Evolutionary conservation across 2,113 vertebrate genomes (phyloP).

Genomic region (Rhinoderma darwinii): DNA sequence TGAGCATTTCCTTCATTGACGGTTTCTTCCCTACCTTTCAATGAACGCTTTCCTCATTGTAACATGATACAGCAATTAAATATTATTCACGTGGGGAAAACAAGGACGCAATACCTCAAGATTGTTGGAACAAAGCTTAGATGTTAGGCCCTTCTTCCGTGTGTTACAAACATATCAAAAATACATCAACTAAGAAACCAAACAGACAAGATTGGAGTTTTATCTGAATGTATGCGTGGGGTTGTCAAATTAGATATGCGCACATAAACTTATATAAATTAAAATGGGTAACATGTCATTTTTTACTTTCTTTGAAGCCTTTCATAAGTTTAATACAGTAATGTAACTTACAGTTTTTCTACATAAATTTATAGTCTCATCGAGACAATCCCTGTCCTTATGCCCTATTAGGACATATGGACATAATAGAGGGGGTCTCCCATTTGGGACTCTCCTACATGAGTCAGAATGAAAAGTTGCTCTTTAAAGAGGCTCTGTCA

Average conservation of each 20-base stretch:
- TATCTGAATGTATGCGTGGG: neutral
- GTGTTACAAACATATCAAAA: conserved; percentile 15
- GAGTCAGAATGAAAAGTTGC: too few species aligned
- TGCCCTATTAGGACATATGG: too few species aligned
- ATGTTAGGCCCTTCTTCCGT: neutral
- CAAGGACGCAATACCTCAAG: conserved; percentile 35
- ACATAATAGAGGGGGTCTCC: too few species aligned
- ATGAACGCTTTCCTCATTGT: conserved; percentile 35
- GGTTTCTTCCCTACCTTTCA: conserved; percentile 59
- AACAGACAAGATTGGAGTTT: neutral
- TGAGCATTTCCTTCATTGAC: conserved; percentile 62
- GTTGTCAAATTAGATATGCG: neutral
- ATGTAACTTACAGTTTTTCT: too few species aligned
- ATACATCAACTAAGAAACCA: conserved; percentile 20
- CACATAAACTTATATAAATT: neutral
- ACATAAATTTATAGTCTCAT: too few species aligned
- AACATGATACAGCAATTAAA: conserved; percentile 40
- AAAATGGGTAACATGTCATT: neutral
- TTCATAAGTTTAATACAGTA: too few species aligned
- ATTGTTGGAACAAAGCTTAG: conserved; percentile 19
- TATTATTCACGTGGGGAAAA: conserved; percentile 39
- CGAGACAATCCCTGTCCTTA: too few species aligned
- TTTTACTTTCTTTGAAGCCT: too few species aligned
- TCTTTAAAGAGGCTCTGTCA: too few species aligned
- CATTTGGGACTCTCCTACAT: too few species aligned